Conservation (phyloP, 2,113 vertebrate species). For the Bujurquina vittata region DNA sequence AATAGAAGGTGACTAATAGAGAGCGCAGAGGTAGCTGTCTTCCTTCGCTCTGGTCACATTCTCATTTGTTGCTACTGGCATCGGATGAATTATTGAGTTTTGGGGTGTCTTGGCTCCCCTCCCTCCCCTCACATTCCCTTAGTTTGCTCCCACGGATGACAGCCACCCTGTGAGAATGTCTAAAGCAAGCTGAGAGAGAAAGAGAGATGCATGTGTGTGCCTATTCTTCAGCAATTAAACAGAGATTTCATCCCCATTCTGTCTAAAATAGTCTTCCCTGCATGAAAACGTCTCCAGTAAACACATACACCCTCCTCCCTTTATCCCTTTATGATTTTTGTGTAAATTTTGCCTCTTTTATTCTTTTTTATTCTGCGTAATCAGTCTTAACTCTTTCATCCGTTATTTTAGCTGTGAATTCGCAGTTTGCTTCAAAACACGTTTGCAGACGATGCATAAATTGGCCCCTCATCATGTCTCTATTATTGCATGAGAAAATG, state of each 20-base stretch:
- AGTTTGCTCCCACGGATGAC: constrained; percentile 40
- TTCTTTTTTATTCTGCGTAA: not conserved
- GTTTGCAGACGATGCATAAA: not conserved
- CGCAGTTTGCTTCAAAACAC: not conserved
- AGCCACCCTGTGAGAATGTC: constrained; percentile 8
- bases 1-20: constrained; percentile 89
- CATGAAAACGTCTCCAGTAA: constrained; percentile 53
- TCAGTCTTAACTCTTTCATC: not conserved
- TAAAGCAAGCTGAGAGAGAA: not conserved
- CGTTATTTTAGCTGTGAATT: not conserved
- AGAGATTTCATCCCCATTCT: constrained; percentile 79
- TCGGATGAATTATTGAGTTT: constrained; percentile 91
- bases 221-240: constrained; percentile 77
- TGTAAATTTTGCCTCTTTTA: not conserved
- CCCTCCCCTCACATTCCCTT: constrained; percentile 49
- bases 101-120: constrained; percentile 79
- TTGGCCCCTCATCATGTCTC: constrained; percentile 8
- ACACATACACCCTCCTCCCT: not conserved
- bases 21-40: constrained; percentile 83
- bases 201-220: constrained; percentile 19
- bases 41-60: constrained; percentile 83
- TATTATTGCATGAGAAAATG: constrained; percentile 70
- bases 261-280: constrained; percentile 79
- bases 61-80: constrained; percentile 91
- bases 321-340: too few species aligned